Percentiles rank a stretch among this genome's conserved stretches.
phyloP scores from a whole-genome alignment of 37 sponge, comb jelly and placozoan genomes.

The Oscarella lobularis region DNA sequence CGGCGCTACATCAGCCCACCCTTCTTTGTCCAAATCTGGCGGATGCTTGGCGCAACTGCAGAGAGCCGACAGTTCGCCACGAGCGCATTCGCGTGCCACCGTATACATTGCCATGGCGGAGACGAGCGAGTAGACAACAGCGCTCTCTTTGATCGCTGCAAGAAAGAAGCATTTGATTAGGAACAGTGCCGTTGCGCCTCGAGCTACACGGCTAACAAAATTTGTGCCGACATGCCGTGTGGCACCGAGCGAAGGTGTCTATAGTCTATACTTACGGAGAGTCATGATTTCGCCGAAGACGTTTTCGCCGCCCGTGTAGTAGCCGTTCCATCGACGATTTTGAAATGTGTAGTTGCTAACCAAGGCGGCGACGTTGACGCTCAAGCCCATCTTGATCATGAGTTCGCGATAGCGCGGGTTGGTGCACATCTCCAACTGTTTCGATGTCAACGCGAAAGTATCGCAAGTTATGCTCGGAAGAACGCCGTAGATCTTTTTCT shows the following conservation, averaged over 20 bases:
- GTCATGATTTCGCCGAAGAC: too few relatives aligned
- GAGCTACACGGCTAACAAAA: too few relatives aligned
- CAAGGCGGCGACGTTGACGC: neutral
- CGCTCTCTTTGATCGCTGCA: neutral
- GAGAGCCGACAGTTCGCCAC: too few relatives aligned
- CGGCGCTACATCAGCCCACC: too few relatives aligned
- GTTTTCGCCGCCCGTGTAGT: neutral
- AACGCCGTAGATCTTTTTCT: neutral
- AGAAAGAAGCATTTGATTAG: neutral
- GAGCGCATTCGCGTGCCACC: neutral
- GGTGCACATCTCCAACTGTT: neutral
- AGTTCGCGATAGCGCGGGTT: neutral
- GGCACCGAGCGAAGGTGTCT: too few relatives aligned
- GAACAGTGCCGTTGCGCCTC: too few relatives aligned
- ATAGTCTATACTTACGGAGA: too few relatives aligned
- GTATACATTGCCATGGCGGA: slow-evolving; percentile 4
- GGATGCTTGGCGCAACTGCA: too few relatives aligned
- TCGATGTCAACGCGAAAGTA: neutral
- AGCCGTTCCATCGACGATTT: neutral
- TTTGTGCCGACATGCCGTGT: too few relatives aligned
- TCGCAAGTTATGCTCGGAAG: neutral
- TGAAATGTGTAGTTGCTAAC: neutral
- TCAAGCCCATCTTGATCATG: neutral
- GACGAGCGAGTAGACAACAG: neutral
- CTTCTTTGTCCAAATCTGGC: too few relatives aligned